These are phyloP conservation scores for Melanotaenia parkinsoni DNA, from an alignment of 2,797 vertebrate species.

Conservation along the genomic window DNA sequence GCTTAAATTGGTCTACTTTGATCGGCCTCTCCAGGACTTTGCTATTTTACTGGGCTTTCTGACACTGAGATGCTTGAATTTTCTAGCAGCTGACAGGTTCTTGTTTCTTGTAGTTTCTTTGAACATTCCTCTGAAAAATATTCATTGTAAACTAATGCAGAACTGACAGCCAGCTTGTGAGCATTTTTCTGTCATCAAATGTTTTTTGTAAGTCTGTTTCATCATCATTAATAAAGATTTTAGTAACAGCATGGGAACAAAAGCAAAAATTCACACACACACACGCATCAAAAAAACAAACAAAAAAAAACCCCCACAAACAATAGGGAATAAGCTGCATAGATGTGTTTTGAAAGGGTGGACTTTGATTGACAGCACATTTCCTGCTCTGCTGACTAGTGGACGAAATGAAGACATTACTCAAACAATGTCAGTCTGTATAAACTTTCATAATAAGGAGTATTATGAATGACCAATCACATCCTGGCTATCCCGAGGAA, in stretches of 20 bases:
- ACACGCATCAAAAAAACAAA: too few relatives aligned
- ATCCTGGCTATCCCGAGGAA: slow-evolving; percentile 40
- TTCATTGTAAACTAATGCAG: slow-evolving; percentile 22
- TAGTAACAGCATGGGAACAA: slow-evolving; percentile 47
- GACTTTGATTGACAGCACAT: slow-evolving; percentile 44
- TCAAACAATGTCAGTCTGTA: slow-evolving; percentile 51
- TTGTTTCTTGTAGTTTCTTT: slow-evolving; percentile 1
- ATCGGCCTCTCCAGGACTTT: slow-evolving; percentile 51
- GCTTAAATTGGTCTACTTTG: slow-evolving; percentile 57
- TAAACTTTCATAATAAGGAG: slow-evolving; percentile 54
- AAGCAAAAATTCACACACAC: slow-evolving; percentile 6
- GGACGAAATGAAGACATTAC: slow-evolving; percentile 48
- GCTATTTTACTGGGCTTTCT: slow-evolving; percentile 43
- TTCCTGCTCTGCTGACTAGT: slow-evolving; percentile 44
- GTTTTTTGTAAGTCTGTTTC: slow-evolving; percentile 32
- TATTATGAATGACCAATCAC: slow-evolving; percentile 29
- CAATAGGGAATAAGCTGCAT: slow-evolving; percentile 6
- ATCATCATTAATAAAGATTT: background rate
- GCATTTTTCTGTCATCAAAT: slow-evolving; percentile 21
- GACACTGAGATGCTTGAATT: slow-evolving; percentile 41
- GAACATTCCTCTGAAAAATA: slow-evolving; percentile 30
- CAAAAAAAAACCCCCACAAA: slow-evolving; percentile 21
- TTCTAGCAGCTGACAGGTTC: slow-evolving; percentile 24
- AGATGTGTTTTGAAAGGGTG: slow-evolving; percentile 6
- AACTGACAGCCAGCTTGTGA: slow-evolving; percentile 21